Conservation (phyloP, 1,140 invertebrate genomes). For the Saxidomus purpurata region DNA sequence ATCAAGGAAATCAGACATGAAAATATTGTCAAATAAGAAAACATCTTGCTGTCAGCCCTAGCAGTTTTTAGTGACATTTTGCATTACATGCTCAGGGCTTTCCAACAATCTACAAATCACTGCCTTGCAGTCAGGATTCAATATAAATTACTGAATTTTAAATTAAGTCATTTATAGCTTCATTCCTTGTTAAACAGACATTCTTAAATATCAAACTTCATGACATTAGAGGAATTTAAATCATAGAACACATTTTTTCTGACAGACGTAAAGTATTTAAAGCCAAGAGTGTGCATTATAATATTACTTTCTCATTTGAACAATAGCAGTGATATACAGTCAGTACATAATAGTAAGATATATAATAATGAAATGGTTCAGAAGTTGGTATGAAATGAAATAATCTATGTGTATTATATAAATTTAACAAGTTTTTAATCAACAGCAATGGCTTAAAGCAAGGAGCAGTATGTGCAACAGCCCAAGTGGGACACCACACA, state of each 20-base stretch:
- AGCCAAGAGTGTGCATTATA: too few species aligned
- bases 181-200: background rate
- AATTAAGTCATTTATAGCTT: background rate
- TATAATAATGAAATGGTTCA: too few species aligned
- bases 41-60: background rate
- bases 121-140: background rate
- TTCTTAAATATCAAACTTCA: background rate
- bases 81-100: background rate
- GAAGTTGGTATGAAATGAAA: too few species aligned
- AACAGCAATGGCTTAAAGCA: background rate
- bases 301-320: too few species aligned
- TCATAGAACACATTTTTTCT: too few species aligned
- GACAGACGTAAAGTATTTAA: too few species aligned
- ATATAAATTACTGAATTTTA: background rate
- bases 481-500: slow-evolving; percentile 3
- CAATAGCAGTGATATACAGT: too few species aligned
- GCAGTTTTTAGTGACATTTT: background rate
- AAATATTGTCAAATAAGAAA: slow-evolving; percentile 39
- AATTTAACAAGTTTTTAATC: too few species aligned
- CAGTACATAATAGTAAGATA: too few species aligned
- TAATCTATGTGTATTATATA: too few species aligned
- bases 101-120: background rate
- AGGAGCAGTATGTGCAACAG: background rate
- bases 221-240: too few species aligned
- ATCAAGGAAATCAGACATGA: slow-evolving; percentile 32